These are phyloP conservation scores for Spea bombifrons DNA, from an alignment of 2,113 vertebrate species.

Conservation along the genomic window DNA sequence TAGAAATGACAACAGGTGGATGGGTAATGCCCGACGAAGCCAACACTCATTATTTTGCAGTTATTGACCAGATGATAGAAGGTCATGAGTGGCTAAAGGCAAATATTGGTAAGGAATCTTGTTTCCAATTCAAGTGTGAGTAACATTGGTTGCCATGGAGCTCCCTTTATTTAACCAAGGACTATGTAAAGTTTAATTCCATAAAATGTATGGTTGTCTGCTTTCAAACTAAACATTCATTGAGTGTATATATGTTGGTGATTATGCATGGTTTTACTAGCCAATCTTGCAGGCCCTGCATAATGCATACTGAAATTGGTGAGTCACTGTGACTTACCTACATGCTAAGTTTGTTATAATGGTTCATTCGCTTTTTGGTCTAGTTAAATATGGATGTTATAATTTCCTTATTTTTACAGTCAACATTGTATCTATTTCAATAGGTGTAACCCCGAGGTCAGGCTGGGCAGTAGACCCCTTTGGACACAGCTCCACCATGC, in stretches of 20 bases:
- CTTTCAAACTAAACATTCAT: too few species aligned
- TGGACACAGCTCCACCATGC: constrained; percentile 92
- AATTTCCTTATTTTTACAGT: neutral
- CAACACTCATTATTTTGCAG: constrained; percentile 90
- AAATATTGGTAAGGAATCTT: constrained; percentile 78
- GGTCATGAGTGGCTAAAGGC: constrained; percentile 96
- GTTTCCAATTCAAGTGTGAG: neutral
- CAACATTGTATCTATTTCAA: constrained; percentile 16
- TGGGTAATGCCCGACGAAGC: constrained; percentile 99
- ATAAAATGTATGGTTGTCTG: too few species aligned
- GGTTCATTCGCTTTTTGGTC: too few species aligned
- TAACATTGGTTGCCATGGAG: too few species aligned
- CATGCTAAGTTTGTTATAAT: too few species aligned
- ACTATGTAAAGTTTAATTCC: too few species aligned
- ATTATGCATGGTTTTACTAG: too few species aligned
- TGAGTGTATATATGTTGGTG: too few species aligned
- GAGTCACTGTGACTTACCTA: too few species aligned
- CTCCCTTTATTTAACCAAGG: too few species aligned
- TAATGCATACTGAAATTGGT: too few species aligned
- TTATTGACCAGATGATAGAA: constrained; percentile 97
- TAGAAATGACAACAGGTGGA: constrained; percentile 93
- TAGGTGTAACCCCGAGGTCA: constrained; percentile 78
- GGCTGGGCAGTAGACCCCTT: constrained; percentile 97
- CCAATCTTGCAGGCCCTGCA: too few species aligned
- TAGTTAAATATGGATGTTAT: neutral